Base-by-base conservation (phyloP, 2,113 vertebrate genomes). In the Alces alces region DNA sequence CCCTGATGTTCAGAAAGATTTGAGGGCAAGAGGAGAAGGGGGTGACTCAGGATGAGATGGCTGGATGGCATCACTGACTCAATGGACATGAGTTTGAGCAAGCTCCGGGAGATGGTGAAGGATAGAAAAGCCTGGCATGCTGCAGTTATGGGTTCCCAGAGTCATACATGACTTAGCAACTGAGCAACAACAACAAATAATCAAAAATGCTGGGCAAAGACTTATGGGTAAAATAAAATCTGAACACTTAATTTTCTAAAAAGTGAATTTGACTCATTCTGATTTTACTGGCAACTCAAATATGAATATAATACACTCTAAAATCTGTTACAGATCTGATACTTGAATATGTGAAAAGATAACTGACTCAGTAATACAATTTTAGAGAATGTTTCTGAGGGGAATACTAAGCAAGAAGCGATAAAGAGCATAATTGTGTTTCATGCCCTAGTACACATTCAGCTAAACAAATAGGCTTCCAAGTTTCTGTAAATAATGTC, bases 191-290 rank as follows among this genome's bases (percentile, higher is more conserved):
- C 12, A 55, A 33, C 78, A 87, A 95, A 83, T 85, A 36, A 47
- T 97, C 14, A 84, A 55, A 96, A 95, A 60, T 88, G 15, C 36
- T 91, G 5, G 10, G 8, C 50, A 97, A 89, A 97, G 30, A 82
- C 30, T 80, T 88, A 25, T 66, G 12, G 30, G 28, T 95, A 27
- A 89, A 91, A 95, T n/a, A 93, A 30, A 94, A 91, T 89, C 11
- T 79, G 10, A 89, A 95, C 47, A 54, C 70, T 92, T 91, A 88
- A 61, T n/a, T 82, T n/a, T 82, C 52, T 15, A 84, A 58, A 93
- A 87, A 91, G 79, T 89, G 28, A 96, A 92, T 73, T 64, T 82
- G 82, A 6, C 15, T 92, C n/a, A 92, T 96, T 93, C 57, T 97
- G 23, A 50, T 83, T 95, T 95, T 76, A 92, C 33, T 95, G 64